These are phyloP conservation scores for Hypomesus transpacificus DNA, from an alignment of 2,113 vertebrate genomes.

Conservation along the genomic window DNA sequence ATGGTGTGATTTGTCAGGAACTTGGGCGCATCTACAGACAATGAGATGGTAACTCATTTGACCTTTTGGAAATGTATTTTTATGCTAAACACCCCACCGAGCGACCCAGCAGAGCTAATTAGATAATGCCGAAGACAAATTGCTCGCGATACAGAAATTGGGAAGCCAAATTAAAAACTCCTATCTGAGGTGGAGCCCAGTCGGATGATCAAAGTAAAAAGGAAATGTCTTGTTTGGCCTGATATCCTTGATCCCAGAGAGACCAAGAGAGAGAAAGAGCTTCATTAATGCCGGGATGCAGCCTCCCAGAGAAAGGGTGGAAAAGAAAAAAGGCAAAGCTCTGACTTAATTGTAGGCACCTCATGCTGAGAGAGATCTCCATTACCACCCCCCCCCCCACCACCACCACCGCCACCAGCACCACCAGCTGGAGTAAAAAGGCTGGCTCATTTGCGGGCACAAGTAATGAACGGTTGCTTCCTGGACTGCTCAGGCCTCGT, in stretches of 20 bases:
- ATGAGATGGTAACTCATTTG: neutral
- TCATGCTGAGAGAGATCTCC: constrained; percentile 12
- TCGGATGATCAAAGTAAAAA: neutral
- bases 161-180: neutral
- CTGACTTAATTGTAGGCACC: constrained; percentile 29
- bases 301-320: neutral
- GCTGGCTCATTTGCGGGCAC: too few relatives aligned
- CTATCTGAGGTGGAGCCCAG: neutral
- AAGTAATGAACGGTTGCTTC: constrained; percentile 40
- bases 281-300: constrained; percentile 23
- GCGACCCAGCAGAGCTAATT: neutral
- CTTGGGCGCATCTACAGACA: constrained; percentile 86
- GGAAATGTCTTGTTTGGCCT: neutral
- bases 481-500: constrained; percentile 35
- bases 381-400: neutral
- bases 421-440: too few relatives aligned
- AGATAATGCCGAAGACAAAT: neutral
- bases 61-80: neutral
- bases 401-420: too few relatives aligned
- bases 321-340: constrained; percentile 16
- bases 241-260: neutral
- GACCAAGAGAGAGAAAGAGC: constrained; percentile 24
- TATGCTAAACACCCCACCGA: neutral
- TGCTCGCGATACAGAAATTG: neutral
- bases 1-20: constrained; percentile 92